Base-by-base conservation (phyloP, 2,113 vertebrate genomes). In the Philantomba maxwellii region DNA sequence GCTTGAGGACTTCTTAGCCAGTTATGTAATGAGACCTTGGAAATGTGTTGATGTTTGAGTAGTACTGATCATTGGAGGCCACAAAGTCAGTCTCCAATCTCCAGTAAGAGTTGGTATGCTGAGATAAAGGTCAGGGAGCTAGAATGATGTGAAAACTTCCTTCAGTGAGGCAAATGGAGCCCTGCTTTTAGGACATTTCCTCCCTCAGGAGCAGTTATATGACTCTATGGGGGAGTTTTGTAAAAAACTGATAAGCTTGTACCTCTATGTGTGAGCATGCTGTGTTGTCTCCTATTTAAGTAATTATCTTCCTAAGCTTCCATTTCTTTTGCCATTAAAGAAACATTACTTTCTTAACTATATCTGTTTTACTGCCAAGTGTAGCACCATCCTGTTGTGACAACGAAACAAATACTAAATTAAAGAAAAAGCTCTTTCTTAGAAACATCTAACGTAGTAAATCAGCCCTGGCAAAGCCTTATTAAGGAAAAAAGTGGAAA, bases 271-370 rank as follows among this genome's bases (percentile, higher is more conserved):
- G 49, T 96, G 80, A 28, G 43, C 91, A 77, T 91, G 85, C 93
- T 96, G 91, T 70, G 75, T 43, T 84, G 75, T 85, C 45, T 94
- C 39, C 89, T 77, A 58, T 90, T 96, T 95, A 97, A 82, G 88
- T 95, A 96, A 93, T 96, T 95, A 95, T 88, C 88, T 95, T 64
- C n/a, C 49, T 88, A 95, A 90, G 10, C 90, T 96, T 81, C 81
- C 36, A 70, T 83, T 96, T 92, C 75, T 85, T 92, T 88, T 57
- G 45, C 81, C 49, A 73, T 95, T 95, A 96, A 95, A 64, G 95
- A 92, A 85, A 87, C 93, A 96, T 92, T 96, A 84, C 75, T 90
- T 95, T 39, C 80, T 86, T 97, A 97, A 96, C 80, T 84, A 66
- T 93, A 70, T 77, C 89, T 89, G 17, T 90, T 97, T 97, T 90